Base-by-base conservation (phyloP, 2,888 invertebrate genomes). In the Tuta absoluta region DNA sequence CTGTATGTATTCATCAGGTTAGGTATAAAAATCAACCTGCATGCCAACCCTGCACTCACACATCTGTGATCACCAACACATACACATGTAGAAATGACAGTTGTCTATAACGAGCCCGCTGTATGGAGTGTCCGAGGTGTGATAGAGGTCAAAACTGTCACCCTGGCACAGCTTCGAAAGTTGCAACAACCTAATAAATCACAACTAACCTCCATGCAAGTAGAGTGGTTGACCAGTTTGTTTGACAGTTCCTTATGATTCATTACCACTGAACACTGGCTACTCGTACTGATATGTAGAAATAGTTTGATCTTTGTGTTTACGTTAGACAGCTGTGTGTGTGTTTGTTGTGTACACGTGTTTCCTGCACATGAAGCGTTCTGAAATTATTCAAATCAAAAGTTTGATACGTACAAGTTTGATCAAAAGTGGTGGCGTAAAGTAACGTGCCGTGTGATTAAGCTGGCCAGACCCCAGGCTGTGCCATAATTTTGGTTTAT, bases 201-300 rank as follows among this genome's bases (percentile, higher is more conserved):
- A 11, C 51, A 11, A 1, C 11, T 49, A 49, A 49, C 49, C 49
- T 49, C 11, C 49, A 19, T 8, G 56, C n/a, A 10, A 7, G 10
- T 8, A 12, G 24, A 53, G 53, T 21, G 24, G 56, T 24, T 56
- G 33, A 56, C 56, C 33, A n/a, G 28, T 56, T 56, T 56, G 33
- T 56, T 56, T 56, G 56, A 56, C 56, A 33, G 33, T n/a, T 33
- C 24, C 33, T 33, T 33, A 56, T 56, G 56, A 56, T 33, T 56
- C 56, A 56, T 33, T 56, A 8, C 7, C 10, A n/a, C n/a, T 33
- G 17, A 17, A 33, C 33, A 33, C 28, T 28, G 33, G 24, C 33
- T 24, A 33, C 24, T 56, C 33, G 8, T 33, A 24, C 17, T 33
- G n/a, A 33, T 17, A 56, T 33, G 17, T 24, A 10, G 17, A 28